Base-by-base conservation (phyloP, 1,140 invertebrate genomes). In the Temnothorax curvispinosus region DNA sequence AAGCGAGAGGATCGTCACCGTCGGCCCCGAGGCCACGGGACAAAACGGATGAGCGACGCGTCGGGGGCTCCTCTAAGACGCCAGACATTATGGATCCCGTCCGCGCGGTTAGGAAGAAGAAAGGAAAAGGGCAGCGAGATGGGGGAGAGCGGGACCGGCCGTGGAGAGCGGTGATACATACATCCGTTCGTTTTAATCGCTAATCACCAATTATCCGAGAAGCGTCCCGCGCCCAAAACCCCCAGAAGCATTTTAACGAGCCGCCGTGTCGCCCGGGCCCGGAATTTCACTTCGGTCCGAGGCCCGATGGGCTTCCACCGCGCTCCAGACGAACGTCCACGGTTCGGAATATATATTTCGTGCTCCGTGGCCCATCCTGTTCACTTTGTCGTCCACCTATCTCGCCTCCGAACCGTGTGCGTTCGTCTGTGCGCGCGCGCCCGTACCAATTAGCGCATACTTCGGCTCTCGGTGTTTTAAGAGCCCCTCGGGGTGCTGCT, bases 221-320 rank as follows among this genome's bases (percentile, higher is more conserved):
- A 91, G 89, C 93, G 94, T 94, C 94, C 93, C 92, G 93, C 92
- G 93, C 92, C 94, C 94, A 89, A 95, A 95, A 95, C 91, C 92
- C 94, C 92, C 95, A 94, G 93, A 95, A 95, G 93, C 94, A 95
- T 95, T 95, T 95, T 95, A 95, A 95, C 94, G 95, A 95, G 94
- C 94, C 94, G 94, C 94, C 92, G 93, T 95, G 95, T 95, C 94
- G 94, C 91, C 92, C 91, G 92, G 86, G 13, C 82, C 93, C 90
- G 95, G 95, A 95, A 95, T 95, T 95, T 95, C 86, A 94, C 94
- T 95, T 95, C 85, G 93, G 93, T 80, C 87, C 65, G 62, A 56
- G 35, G 87, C 72, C 76, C 76, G 56, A 58, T 85, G 72, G 54
- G 52, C 75, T 81, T 81, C 81, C 77, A 52, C 62, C 41, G 32